phyloP scores from a whole-genome alignment of 37 sponge, comb jelly and placozoan genomes.

The Spongilla lacustris region DNA sequence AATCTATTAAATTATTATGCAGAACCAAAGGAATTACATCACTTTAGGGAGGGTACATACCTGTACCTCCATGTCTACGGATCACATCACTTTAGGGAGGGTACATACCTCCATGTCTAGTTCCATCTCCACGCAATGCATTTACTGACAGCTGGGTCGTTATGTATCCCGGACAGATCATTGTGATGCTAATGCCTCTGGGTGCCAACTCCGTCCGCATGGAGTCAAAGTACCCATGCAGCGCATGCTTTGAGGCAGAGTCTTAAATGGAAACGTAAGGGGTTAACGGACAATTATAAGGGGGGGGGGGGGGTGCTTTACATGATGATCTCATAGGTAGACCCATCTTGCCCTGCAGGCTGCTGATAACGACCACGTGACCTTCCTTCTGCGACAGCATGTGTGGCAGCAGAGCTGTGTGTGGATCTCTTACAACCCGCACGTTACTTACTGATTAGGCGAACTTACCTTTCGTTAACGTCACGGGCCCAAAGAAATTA shows the following conservation, averaged over 20 bases:
- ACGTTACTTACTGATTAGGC: too few species aligned
- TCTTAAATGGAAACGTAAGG: slow-evolving; percentile 31
- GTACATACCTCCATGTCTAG: slow-evolving; percentile 67
- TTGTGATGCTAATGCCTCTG: slow-evolving; percentile 38
- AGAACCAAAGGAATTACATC: too few species aligned
- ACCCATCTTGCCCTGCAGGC: slow-evolving; percentile 84
- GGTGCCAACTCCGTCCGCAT: slow-evolving; percentile 67
- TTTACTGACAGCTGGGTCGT: slow-evolving; percentile 74
- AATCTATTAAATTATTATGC: too few species aligned
- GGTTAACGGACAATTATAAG: background rate
- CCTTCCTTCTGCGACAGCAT: slow-evolving; percentile 73
- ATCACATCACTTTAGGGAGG: background rate
- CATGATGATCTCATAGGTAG: slow-evolving; percentile 80
- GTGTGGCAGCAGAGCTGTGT: slow-evolving; percentile 68
- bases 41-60: too few species aligned
- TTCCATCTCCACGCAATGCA: slow-evolving; percentile 78
- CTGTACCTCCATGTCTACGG: slow-evolving; percentile 59
- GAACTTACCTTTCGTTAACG: slow-evolving; percentile 73
- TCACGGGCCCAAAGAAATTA: slow-evolving; percentile 83
- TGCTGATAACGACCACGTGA: slow-evolving; percentile 82
- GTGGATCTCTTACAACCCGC: too few species aligned
- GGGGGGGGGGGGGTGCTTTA: too few species aligned
- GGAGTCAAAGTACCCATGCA: slow-evolving; percentile 81
- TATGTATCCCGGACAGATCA: slow-evolving; percentile 81
- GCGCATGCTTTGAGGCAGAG: slow-evolving; percentile 86